Base-by-base conservation (phyloP, 2,888 invertebrate species). In the Ryuthela nishihirai region DNA sequence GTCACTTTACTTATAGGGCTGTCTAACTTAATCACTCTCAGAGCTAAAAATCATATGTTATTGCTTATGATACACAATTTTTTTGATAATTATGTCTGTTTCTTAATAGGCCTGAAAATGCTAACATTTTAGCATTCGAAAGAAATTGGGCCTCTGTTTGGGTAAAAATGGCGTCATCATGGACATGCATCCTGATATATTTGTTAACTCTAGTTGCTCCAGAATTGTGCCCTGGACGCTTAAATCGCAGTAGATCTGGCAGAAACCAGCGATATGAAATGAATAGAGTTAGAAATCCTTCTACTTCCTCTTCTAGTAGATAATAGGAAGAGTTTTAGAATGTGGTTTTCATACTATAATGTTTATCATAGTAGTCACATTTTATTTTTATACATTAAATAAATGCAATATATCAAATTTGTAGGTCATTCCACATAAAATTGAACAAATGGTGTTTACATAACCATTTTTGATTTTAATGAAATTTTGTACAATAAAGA, bases 151-250 rank as follows among this genome's bases (percentile, higher is more conserved):
- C 75, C 10, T 72, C 77, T 10, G 76, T 76, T 5, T 77, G 76
- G 76, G 73, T 76, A 20, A 76, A 76, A 66, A 76, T 77, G 70
- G 72, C 69, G 0, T 76, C 77, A 1, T 74, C 74, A 48, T 77
- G 77, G 76, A 68, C 70, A 2, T 77, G 77, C 67, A 70, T 77
- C 12, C 40, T 72, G 6, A 71, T 77, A 21, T 77, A 75, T 61
- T 49, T 75, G 6, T 71, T 71, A 67, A 73, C 73, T 10, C 65
- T 75, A 7, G 69, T 74, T 53, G 55, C 72, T 4, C 74, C 74
- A 0, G 65, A 65, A 24, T 69, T 70, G 24, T 69, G 72, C 61
- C 70, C 70, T 6, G 71, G 71, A 32, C 46, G 59, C 5, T 38
- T 59, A 17, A 53, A 59, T 29, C 53, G 59, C 6, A 59, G 59